Evolutionary conservation across 2,113 vertebrate genomes (phyloP).

Genomic region (Chitala chitala): DNA sequence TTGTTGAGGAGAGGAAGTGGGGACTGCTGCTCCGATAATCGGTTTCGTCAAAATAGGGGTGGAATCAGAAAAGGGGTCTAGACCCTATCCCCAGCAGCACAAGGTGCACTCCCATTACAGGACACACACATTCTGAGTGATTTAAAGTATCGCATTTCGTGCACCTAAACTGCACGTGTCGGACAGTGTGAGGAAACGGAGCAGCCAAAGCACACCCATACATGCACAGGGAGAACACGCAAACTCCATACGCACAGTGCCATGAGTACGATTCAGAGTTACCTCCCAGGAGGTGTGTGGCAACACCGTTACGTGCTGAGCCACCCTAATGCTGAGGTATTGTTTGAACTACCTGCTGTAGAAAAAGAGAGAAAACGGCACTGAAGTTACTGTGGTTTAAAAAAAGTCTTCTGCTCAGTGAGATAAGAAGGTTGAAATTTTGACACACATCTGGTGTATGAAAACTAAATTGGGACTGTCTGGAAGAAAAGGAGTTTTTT

Average conservation of each 20-base stretch:
- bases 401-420: constrained; percentile 8
- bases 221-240: no score
- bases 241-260: no score
- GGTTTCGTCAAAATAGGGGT: constrained; percentile 22
- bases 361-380: neutral
- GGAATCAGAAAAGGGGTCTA: neutral
- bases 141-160: no score
- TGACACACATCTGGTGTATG: constrained; percentile 11
- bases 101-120: no score
- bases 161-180: no score
- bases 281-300: no score
- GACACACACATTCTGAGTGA: no score
- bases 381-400: constrained; percentile 2
- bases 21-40: constrained; percentile 25
- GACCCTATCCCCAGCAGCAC: no score
- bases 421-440: constrained; percentile 3
- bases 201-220: no score
- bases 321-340: neutral
- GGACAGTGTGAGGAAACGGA: no score
- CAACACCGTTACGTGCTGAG: no score
- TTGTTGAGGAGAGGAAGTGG: constrained; percentile 35
- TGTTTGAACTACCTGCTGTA: constrained; percentile 24
- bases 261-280: no score
- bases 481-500: neutral
- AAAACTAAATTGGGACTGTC: constrained; percentile 10